Evolutionary conservation across 2,797 vertebrate genomes (phyloP), one percentile per base, ranked within the genome.

Genomic region (Pogoniulus pusillus): DNA sequence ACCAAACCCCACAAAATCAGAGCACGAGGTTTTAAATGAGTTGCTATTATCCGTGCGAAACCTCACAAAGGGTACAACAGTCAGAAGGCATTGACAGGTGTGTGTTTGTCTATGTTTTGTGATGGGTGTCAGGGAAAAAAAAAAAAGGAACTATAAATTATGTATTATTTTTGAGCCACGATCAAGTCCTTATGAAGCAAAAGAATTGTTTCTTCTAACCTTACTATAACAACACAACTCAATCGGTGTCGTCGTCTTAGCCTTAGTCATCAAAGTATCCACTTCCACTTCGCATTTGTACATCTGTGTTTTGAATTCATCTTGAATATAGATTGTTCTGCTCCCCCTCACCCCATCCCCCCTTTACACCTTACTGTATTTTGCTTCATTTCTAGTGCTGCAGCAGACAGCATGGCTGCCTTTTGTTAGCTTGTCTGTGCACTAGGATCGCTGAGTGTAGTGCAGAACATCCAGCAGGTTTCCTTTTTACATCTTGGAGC

Each of bases 1-100:
- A 96, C 96, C 96, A 96, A n/a, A n/a, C n/a, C n/a, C n/a, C n/a
- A 71, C 71, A 95, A 96, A 96, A 96, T 93, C 89, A 96, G 96
- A 29, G 45, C 22, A 71, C 53, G 58, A 47, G 93, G 85, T 90
- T 86, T 94, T 89, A 92, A 92, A 91, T 91, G 15, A 87, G 74
- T 93, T 95, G 37, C 22, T 96, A 43, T 80, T 96, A 47, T 41
- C 32, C 89, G 51, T 75, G 53, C 35, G 45, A 87, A 91, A 82
- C 91, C 77, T 86, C 68, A 66, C 87, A 68, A 85, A 62, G 41
- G 30, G 60, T 94, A 15, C 71, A 92, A 89, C 14, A 73, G 58
- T 45, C 81, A 94, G 87, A 90, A 79, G 55, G 59, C 34, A 68
- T 93, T 12, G 39, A 72, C 79, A 88, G 80, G 86, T 76, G 51